Evolutionary conservation across 2,888 invertebrate genomes (phyloP).

Genomic region (Rhyacophila evoluta): DNA sequence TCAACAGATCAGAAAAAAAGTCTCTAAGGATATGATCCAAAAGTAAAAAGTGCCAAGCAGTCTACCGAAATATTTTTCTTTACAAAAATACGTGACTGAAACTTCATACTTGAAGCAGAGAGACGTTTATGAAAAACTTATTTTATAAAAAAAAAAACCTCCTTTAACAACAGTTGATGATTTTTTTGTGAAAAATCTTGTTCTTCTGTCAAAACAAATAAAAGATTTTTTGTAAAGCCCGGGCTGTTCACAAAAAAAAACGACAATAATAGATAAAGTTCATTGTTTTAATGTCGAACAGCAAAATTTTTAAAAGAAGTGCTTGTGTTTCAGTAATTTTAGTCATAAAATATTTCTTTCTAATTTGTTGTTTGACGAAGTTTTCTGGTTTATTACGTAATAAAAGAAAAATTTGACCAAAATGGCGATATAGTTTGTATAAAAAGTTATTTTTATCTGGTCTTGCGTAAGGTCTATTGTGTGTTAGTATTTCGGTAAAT

Average conservation of each 20-base stretch:
- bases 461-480: too few relatives aligned
- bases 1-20: too few relatives aligned
- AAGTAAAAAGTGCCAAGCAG: neutral
- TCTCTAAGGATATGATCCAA: neutral
- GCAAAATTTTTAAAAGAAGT: neutral
- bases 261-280: neutral
- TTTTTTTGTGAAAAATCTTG: neutral
- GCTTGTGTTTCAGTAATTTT: too few relatives aligned
- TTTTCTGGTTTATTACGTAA: too few relatives aligned
- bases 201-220: conserved; percentile 3
- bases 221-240: neutral
- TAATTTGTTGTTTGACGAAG: too few relatives aligned
- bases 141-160: neutral
- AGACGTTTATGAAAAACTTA: conserved; percentile 11
- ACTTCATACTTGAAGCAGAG: neutral
- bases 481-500: too few relatives aligned
- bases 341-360: too few relatives aligned
- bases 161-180: conserved; percentile 6
- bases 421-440: too few relatives aligned
- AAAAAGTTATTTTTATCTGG: too few relatives aligned
- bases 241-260: neutral
- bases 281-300: neutral
- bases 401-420: too few relatives aligned
- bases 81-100: neutral
- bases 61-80: neutral